Evolutionary conservation across 2,888 invertebrate genomes (phyloP).

Genomic region (Ornithoptera priamus): DNA sequence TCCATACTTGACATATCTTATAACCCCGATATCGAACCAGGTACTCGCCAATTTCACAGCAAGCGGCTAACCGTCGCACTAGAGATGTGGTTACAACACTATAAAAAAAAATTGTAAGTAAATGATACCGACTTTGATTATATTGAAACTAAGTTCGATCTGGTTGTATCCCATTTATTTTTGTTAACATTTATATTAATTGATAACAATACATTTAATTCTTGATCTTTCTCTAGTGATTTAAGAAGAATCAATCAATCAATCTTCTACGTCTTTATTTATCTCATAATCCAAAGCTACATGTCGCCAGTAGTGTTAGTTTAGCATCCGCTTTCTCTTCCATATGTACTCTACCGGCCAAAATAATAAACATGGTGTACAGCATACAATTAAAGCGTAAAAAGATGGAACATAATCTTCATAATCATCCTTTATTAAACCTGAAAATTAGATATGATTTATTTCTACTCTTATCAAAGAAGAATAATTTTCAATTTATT

Average conservation of each 20-base stretch:
- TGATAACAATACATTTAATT: not conserved
- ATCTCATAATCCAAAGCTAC: not conserved
- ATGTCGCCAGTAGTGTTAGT: not conserved
- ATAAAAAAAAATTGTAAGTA: not conserved
- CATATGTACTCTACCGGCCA: constrained; percentile 62
- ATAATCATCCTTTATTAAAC: constrained; percentile 60
- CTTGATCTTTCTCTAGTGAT: not conserved
- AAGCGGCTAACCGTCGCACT: too few species aligned
- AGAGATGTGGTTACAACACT: too few species aligned
- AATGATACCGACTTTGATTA: not conserved
- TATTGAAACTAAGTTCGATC: not conserved
- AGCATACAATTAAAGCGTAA: constrained; percentile 60
- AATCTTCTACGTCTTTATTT: not conserved
- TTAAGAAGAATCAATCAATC: not conserved
- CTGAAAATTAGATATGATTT: constrained; percentile 40
- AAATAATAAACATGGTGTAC: constrained; percentile 59
- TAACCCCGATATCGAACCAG: too few species aligned
- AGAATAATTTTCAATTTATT: not conserved
- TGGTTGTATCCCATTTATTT: not conserved
- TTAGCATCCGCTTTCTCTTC: constrained; percentile 17
- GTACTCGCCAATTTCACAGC: too few species aligned
- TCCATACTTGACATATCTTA: too few species aligned
- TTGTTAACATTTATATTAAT: too few species aligned
- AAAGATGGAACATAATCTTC: constrained; percentile 64
- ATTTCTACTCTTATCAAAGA: not conserved